Evolutionary conservation across 2,797 vertebrate species (phyloP).

Genomic region (Mallotus villosus): DNA sequence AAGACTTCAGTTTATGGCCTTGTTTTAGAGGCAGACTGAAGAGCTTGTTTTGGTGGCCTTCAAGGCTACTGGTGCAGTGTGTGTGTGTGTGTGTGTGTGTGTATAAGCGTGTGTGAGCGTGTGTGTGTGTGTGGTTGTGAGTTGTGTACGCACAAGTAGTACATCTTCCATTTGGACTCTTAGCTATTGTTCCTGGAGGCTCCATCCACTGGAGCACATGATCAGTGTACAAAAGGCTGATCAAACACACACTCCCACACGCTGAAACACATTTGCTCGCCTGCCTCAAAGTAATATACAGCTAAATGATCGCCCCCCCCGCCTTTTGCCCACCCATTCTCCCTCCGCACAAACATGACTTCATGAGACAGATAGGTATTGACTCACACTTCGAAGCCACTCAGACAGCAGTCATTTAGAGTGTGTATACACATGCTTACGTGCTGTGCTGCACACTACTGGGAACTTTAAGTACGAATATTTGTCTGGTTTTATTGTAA

Average conservation of each 20-base stretch:
- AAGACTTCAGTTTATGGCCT: background rate
- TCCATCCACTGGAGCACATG: slow-evolving; percentile 17
- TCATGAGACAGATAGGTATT: no score
- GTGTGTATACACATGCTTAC: no score
- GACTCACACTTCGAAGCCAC: background rate
- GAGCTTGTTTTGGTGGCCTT: background rate
- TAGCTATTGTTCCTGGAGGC: slow-evolving; percentile 10
- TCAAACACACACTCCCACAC: slow-evolving; percentile 24
- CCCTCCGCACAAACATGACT: background rate
- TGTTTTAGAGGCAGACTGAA: background rate
- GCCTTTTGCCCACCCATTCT: background rate
- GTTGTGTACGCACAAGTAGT: background rate
- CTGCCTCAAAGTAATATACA: background rate
- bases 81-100: background rate
- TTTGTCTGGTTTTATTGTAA: no score
- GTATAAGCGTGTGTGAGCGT: background rate
- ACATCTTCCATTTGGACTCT: background rate
- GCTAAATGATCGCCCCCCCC: background rate
- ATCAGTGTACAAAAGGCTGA: slow-evolving; percentile 25
- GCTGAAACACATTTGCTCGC: background rate
- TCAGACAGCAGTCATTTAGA: background rate
- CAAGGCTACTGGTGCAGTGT: background rate
- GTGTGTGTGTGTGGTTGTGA: slow-evolving; percentile 1
- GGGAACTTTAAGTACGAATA: no score
- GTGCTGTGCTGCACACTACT: no score